Evolutionary conservation across 2,888 invertebrate species (phyloP).

Genomic region (Hymenopus coronatus): DNA sequence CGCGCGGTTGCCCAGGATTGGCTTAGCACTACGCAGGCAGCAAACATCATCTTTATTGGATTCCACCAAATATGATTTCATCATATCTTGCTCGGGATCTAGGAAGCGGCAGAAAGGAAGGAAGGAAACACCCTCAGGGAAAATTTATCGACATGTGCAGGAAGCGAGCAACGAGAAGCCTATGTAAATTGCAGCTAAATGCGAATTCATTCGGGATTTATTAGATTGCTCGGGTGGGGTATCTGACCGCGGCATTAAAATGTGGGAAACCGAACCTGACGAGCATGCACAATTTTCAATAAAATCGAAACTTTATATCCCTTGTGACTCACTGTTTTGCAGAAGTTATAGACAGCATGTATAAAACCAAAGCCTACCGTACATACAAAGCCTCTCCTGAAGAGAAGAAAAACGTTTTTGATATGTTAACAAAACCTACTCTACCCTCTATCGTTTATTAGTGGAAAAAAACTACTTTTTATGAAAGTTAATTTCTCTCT

Average conservation of each 20-base stretch:
- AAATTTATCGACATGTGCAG: neutral
- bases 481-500: no score
- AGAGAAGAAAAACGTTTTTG: no score
- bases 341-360: neutral
- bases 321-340: neutral
- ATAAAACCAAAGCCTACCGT: neutral
- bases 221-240: neutral
- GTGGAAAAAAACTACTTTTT: no score
- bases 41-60: constrained; percentile 15
- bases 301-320: neutral
- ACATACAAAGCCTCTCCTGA: neutral
- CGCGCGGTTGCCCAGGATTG: neutral
- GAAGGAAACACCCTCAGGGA: neutral
- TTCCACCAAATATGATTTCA: constrained; percentile 14
- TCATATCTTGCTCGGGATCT: neutral
- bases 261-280: neutral
- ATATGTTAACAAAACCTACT: no score
- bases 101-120: neutral
- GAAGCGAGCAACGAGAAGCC: neutral
- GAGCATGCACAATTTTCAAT: neutral
- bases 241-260: neutral
- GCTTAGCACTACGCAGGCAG: neutral
- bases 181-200: neutral
- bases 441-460: no score
- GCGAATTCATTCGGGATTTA: neutral